These are phyloP conservation scores for Gryllus bimaculatus DNA, from an alignment of 1,140 invertebrate genomes.

Conservation along the genomic window DNA sequence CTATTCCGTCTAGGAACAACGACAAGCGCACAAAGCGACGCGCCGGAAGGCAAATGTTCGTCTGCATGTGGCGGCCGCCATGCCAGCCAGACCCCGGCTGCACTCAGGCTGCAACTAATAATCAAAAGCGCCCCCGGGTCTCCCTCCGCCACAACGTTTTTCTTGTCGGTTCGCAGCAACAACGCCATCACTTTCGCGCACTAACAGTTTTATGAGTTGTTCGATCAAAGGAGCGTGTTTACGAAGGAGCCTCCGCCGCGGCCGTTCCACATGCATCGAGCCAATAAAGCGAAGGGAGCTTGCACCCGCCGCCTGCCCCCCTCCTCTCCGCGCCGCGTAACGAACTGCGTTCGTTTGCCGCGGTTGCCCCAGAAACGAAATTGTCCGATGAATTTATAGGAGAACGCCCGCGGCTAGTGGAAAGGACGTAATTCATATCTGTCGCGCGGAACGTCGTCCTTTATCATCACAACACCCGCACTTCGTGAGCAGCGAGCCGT, in stretches of 20 bases:
- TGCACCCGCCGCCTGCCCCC: no score
- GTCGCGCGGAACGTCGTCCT: background rate
- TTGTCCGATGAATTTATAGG: constrained; percentile 1
- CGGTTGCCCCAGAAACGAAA: background rate
- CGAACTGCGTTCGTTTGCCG: background rate
- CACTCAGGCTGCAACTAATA: no score
- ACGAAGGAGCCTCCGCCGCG: background rate
- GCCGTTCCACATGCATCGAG: background rate
- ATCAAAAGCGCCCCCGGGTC: no score
- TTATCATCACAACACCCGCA: background rate
- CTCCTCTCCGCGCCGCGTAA: background rate
- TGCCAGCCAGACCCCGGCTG: no score
- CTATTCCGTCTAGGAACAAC: no score
- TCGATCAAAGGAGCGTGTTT: background rate
- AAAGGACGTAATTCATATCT: background rate
- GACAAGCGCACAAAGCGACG: no score
- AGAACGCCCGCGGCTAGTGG: background rate
- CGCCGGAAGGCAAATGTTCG: no score
- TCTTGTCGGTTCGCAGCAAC: no score
- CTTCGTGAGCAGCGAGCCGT: background rate
- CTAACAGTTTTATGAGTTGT: no score
- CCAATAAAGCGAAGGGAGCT: background rate
- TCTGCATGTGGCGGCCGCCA: no score
- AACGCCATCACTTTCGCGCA: no score
- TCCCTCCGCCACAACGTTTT: no score